phyloP scores from a whole-genome alignment of 2,797 vertebrate species.

The Crenuchus spilurus region DNA sequence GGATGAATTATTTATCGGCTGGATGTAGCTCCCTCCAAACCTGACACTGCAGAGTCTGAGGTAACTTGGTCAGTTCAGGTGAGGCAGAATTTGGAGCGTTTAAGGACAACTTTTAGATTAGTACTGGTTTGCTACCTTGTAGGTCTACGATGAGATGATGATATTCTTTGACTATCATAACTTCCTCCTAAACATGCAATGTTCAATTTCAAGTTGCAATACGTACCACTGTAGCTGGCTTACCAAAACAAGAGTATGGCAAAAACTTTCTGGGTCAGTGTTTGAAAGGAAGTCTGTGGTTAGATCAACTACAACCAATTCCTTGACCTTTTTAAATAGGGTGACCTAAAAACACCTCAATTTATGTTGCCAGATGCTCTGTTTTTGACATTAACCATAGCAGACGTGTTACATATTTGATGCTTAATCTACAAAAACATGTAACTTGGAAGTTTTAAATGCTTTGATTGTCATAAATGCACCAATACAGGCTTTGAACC shows the following conservation, averaged over 20 bases:
- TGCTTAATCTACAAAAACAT: not conserved
- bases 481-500: not conserved
- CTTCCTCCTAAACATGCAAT: not conserved
- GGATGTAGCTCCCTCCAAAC: conserved; percentile 60
- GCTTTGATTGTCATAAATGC: not conserved
- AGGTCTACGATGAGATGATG: not conserved
- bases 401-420: not conserved
- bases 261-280: too few relatives aligned
- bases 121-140: not conserved
- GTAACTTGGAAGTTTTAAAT: not conserved
- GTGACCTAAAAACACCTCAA: too few relatives aligned
- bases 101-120: not conserved
- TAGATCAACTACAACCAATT: too few relatives aligned
- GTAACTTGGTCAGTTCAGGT: conserved; percentile 38
- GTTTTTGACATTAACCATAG: not conserved
- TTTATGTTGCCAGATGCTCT: not conserved
- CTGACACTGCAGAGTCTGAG: conserved; percentile 55
- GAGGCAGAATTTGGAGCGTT: not conserved
- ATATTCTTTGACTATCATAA: not conserved
- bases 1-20: conserved; percentile 75
- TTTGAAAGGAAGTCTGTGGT: too few relatives aligned
- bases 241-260: not conserved
- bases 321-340: too few relatives aligned
- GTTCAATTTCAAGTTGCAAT: not conserved
- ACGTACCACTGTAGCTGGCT: not conserved